phyloP scores from a whole-genome alignment of 2,797 vertebrate genomes.

The Acanthiza pusilla region DNA sequence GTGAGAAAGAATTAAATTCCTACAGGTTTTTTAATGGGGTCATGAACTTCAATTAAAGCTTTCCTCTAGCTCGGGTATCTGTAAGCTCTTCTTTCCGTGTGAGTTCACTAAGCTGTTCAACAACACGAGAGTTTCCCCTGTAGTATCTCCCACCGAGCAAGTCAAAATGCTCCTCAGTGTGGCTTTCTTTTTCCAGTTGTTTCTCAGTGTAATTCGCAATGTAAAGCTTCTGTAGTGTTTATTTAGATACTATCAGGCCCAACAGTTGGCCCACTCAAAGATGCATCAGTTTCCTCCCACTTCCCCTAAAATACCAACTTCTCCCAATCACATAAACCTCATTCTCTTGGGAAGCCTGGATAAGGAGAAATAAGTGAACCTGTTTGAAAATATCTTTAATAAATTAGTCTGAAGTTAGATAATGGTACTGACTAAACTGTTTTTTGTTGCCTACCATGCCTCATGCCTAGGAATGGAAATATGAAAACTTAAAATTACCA shows the following conservation, averaged over 20 bases:
- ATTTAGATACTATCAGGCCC: not conserved
- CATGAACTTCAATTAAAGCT: not conserved
- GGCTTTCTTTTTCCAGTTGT: not conserved
- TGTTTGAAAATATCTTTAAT: not conserved
- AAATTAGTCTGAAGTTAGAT: not conserved
- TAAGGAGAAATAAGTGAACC: not conserved
- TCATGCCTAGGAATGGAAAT: not conserved
- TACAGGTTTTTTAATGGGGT: not conserved
- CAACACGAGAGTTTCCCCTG: not conserved
- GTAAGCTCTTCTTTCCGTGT: not conserved
- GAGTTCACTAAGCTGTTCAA: not conserved
- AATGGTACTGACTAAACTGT: not conserved
- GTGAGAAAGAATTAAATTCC: not conserved
- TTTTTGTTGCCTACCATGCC: not conserved
- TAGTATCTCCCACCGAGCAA: not conserved
- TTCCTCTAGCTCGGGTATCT: not conserved
- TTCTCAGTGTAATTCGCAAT: not conserved
- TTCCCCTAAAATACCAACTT: not conserved
- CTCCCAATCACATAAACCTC: not conserved
- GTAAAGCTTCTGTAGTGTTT: not conserved
- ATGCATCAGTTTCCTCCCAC: not conserved
- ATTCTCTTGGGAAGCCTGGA: not conserved
- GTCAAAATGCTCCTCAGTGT: not conserved
- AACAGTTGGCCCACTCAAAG: not conserved
- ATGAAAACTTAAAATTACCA: not conserved